Conservation (phyloP, 2,797 vertebrate genomes). For the Oreochromis grahami region DNA sequence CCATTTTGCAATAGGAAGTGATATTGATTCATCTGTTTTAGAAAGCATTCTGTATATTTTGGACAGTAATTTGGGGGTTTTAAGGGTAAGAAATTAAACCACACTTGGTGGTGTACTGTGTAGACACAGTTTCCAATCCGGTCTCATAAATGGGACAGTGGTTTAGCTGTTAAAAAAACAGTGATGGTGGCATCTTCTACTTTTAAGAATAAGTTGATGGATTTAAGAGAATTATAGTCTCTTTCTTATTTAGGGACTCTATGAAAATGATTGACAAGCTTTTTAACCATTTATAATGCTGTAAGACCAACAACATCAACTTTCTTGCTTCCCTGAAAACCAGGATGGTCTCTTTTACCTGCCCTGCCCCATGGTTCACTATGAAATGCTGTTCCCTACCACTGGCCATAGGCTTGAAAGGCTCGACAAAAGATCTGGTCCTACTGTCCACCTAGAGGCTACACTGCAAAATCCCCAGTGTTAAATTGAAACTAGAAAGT, state of each 20-base stretch:
- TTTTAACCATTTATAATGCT: not conserved
- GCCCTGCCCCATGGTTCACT: not conserved
- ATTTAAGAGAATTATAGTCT: not conserved
- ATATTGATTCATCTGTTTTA: too few species aligned
- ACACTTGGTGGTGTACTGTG: too few species aligned
- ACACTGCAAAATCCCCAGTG: too few species aligned
- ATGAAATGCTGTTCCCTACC: not conserved
- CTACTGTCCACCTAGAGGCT: not conserved
- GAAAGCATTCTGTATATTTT: too few species aligned
- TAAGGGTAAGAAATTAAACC: too few species aligned
- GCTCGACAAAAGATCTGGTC: not conserved
- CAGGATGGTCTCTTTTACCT: not conserved
- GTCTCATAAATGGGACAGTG: not conserved
- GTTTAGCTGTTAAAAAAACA: not conserved
- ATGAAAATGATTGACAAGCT: accelerated
- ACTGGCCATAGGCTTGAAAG: accelerated
- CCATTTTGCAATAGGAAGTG: too few species aligned
- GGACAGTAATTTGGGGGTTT: too few species aligned
- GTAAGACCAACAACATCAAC: not conserved
- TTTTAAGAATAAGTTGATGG: not conserved
- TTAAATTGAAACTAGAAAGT: too few species aligned
- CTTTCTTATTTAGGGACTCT: not conserved
- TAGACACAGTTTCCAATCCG: too few species aligned
- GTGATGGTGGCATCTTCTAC: not conserved
- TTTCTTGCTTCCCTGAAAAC: not conserved